Base-by-base conservation (phyloP, 2,113 vertebrate genomes). In the Podilymbus podiceps region DNA sequence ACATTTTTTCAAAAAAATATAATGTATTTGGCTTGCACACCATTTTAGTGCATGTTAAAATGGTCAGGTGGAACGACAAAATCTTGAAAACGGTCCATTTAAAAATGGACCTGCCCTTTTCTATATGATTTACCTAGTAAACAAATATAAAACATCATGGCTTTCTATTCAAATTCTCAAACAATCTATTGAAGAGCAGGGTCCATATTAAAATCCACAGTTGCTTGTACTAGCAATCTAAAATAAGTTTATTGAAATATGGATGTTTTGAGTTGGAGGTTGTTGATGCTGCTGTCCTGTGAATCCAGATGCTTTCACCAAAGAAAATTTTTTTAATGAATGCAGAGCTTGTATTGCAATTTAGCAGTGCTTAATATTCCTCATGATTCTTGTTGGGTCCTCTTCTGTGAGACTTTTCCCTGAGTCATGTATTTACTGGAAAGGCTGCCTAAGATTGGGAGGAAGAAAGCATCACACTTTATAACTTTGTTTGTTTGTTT, bases 361-460 rank as follows among this genome's bases (percentile, higher is more conserved):
- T 94, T 56, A 76, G 83, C 86, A 97, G 87, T 88, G 96, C 86
- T 93, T 97, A 90, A 77, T 81, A 97, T 95, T 79, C 89, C 94
- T 98, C 97, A 98, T 97, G 97, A 98, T 97, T 99, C 98, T 96
- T 98, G 98, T 20, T 98, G 98, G 97, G 98, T 99, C 97, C 97
- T 99, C 98, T 98, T 99, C 96, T 97, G 97, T 95, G 98, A 98
- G 94, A 98, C 96, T 97, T 98, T 98, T 98, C 98, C 98, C 98
- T 98, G 99, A 98, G 98, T 98, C 98, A 98, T 91, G 78, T 98
- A 98, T 97, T 98, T 98, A 98, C 91, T 98, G 97, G 98, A 98
- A 98, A 99, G 98, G 96, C 98, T 99, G 82, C 99, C 99, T 99
- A 96, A 81, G 33, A 93, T 89, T 59, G 50, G 81, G 66, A 97